Evolutionary conservation across 1,140 invertebrate genomes (phyloP).

Genomic region (Melipona quadrifasciata): DNA sequence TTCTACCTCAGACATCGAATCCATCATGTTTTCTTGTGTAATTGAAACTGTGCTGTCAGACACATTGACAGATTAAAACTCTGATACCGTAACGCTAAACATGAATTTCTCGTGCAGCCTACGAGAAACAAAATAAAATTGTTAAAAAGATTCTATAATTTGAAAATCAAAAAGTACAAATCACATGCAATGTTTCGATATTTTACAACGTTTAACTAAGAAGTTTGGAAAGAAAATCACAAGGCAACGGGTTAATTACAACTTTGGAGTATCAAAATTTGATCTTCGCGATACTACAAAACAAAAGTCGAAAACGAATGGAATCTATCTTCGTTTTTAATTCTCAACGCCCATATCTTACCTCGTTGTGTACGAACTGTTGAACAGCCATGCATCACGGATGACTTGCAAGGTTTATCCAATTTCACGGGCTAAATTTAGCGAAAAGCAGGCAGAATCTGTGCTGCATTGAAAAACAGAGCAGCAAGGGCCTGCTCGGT

Average conservation of each 20-base stretch:
- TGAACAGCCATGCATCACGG: not conserved
- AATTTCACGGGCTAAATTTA: slow-evolving; percentile 13
- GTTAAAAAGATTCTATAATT: not conserved
- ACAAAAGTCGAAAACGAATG: not conserved
- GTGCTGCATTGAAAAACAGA: not conserved
- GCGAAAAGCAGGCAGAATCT: not conserved
- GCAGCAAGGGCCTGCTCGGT: not conserved
- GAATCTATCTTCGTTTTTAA: not conserved
- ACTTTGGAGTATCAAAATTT: not conserved
- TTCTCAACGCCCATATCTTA: not conserved
- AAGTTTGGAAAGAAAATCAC: too few species aligned
- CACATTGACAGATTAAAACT: not conserved
- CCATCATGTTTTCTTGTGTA: not conserved
- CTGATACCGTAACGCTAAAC: not conserved
- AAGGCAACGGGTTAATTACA: not conserved
- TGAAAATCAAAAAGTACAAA: too few species aligned
- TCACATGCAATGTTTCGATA: too few species aligned
- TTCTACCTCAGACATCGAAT: not conserved
- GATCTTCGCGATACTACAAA: not conserved
- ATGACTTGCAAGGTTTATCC: slow-evolving; percentile 4
- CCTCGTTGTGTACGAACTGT: not conserved
- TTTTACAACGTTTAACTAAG: too few species aligned
- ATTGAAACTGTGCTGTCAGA: not conserved
- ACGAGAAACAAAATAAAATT: not conserved
- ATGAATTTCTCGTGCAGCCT: not conserved